Percentiles rank a stretch among this genome's conserved stretches.
phyloP scores from a whole-genome alignment of 2,888 invertebrate genomes.

The Gisinianus flammeolus region DNA sequence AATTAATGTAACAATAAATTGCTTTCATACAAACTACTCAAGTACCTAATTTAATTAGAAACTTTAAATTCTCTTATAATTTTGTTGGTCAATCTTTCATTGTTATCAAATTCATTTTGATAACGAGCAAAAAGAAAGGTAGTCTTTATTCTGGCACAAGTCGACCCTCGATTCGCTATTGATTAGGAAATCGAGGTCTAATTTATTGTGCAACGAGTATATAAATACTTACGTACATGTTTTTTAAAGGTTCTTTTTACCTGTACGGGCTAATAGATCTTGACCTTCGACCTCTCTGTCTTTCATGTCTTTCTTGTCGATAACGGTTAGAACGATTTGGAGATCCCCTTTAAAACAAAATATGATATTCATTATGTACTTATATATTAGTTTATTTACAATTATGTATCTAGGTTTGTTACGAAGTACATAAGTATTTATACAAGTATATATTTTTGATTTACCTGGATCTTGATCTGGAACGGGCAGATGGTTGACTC shows the following conservation, averaged over 20 bases:
- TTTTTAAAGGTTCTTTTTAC: too few species aligned
- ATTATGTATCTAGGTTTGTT: too few species aligned
- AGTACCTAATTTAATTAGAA: too few species aligned
- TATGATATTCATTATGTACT: too few species aligned
- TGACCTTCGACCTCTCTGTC: slow-evolving; percentile 6
- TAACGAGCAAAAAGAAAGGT: neutral
- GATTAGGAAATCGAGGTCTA: slow-evolving; percentile 22
- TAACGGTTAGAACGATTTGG: slow-evolving; percentile 6
- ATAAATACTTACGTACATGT: too few species aligned
- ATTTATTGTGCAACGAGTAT: slow-evolving; percentile 20
- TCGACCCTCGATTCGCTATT: slow-evolving; percentile 20
- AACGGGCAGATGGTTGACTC: neutral
- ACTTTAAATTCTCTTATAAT: neutral
- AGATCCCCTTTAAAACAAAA: too few species aligned
- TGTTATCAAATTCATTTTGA: neutral
- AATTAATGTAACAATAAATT: neutral
- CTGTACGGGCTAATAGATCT: slow-evolving; percentile 19
- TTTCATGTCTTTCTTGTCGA: neutral
- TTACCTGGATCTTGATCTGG: neutral
- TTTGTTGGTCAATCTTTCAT: neutral
- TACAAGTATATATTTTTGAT: too few species aligned
- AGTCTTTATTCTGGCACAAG: slow-evolving; percentile 16
- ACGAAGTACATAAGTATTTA: too few species aligned
- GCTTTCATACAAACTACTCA: too few species aligned
- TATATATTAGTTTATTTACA: too few species aligned